These are phyloP conservation scores for Eidolon helvum DNA, from an alignment of 2,113 vertebrate species.

Conservation along the genomic window DNA sequence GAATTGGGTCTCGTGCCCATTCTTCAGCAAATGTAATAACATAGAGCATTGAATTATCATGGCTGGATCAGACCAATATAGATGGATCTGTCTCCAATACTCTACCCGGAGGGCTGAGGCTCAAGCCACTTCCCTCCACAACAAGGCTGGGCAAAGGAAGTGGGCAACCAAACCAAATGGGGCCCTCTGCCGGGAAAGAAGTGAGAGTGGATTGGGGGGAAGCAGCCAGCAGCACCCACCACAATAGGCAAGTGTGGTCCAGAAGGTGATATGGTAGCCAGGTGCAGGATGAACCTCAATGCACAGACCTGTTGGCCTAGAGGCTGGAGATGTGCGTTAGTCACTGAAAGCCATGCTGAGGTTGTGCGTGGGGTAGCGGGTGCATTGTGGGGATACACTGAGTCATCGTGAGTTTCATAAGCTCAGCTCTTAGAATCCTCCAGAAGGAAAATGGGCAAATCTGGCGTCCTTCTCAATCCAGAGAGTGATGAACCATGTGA, in stretches of 20 bases:
- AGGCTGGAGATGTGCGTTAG: neutral
- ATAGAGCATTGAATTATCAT: neutral
- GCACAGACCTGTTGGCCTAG: neutral
- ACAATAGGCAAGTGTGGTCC: neutral
- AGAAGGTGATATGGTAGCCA: neutral
- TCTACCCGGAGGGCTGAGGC: neutral
- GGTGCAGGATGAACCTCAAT: neutral
- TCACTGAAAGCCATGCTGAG: neutral
- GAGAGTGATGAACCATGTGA: neutral
- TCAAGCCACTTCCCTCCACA: neutral
- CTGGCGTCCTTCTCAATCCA: neutral
- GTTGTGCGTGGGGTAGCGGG: accelerated
- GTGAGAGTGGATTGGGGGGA: no score
- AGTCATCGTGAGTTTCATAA: neutral
- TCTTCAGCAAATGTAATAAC: neutral
- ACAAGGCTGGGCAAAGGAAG: neutral
- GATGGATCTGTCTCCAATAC: neutral
- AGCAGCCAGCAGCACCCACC: neutral
- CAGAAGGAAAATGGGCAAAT: accelerated
- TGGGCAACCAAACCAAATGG: neutral
- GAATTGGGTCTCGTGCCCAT: neutral
- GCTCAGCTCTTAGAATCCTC: neutral
- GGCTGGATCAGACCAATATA: neutral
- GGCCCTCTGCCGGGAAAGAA: neutral
- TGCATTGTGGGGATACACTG: accelerated